Evolutionary conservation across 2,113 vertebrate species (phyloP).

Genomic region (Phalacrocorax aristotelis): DNA sequence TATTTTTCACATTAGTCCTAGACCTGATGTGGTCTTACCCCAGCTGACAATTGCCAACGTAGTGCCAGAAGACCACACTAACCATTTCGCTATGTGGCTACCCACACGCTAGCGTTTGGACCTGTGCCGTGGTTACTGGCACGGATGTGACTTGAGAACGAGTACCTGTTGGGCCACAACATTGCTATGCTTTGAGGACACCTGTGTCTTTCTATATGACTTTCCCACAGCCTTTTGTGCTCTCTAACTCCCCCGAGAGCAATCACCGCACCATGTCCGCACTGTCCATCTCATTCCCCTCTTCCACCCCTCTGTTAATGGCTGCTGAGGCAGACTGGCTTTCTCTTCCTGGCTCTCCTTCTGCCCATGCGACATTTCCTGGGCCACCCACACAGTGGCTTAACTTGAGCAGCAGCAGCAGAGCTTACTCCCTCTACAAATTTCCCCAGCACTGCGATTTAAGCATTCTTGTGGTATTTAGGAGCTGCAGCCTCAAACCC

Average conservation of each 20-base stretch:
- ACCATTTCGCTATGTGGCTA: neutral
- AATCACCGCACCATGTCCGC: neutral
- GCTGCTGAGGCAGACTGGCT: neutral
- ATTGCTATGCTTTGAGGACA: neutral
- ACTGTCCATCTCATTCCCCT: neutral
- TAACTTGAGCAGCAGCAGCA: neutral
- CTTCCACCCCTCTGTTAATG: neutral
- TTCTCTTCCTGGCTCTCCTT: neutral
- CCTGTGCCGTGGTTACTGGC: neutral
- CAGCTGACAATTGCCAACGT: neutral
- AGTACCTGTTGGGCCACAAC: neutral
- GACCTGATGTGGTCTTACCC: neutral
- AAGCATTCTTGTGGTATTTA: neutral
- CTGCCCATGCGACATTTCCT: neutral
- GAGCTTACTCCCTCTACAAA: neutral
- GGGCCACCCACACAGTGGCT: neutral
- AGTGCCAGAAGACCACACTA: neutral
- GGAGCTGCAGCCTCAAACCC: neutral
- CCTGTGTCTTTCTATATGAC: neutral
- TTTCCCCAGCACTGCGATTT: neutral
- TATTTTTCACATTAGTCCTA: neutral
- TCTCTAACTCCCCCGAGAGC: neutral
- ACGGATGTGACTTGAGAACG: neutral
- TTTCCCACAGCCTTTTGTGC: neutral
- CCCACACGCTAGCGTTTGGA: neutral